phyloP scores from a whole-genome alignment of 2,888 invertebrate species.

The Chironomus tentans region DNA sequence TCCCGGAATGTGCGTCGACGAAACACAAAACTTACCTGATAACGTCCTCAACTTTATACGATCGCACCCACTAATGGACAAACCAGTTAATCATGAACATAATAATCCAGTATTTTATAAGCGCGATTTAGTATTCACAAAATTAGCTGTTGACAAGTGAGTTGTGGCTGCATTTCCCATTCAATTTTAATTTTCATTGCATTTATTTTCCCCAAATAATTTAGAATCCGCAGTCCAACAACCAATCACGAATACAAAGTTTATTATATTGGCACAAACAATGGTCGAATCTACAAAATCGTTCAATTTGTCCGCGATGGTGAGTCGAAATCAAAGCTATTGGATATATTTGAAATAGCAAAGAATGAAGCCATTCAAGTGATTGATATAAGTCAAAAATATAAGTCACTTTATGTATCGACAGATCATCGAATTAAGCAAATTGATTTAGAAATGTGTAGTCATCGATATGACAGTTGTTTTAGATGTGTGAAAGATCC shows the following conservation, averaged over 20 bases:
- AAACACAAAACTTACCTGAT: constrained; percentile 83
- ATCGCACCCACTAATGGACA: constrained; percentile 95
- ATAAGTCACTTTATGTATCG: constrained; percentile 81
- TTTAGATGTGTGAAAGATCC: constrained; percentile 89
- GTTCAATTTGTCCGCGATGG: constrained; percentile 81
- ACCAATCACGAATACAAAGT: constrained; percentile 67
- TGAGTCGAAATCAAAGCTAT: constrained; percentile 71
- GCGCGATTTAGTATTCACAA: constrained; percentile 81
- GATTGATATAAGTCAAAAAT: constrained; percentile 79
- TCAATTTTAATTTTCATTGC: background rate
- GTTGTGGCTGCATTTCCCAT: constrained; percentile 28
- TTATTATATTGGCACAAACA: constrained; percentile 79
- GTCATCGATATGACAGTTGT: constrained; percentile 83
- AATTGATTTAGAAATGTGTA: constrained; percentile 82
- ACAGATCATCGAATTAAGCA: constrained; percentile 83
- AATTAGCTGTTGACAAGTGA: constrained; percentile 77
- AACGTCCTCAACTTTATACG: constrained; percentile 93
- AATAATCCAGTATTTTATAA: constrained; percentile 91
- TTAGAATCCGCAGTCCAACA: constrained; percentile 42
- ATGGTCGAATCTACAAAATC: constrained; percentile 86
- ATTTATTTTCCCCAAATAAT: background rate
- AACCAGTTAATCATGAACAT: constrained; percentile 86
- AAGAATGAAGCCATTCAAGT: constrained; percentile 78
- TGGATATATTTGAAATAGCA: constrained; percentile 87
- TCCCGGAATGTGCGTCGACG: constrained; percentile 86